Evolutionary conservation across 92 coral and sea anemone genomes (phyloP).

Genomic region (Actinernus sp.): DNA sequence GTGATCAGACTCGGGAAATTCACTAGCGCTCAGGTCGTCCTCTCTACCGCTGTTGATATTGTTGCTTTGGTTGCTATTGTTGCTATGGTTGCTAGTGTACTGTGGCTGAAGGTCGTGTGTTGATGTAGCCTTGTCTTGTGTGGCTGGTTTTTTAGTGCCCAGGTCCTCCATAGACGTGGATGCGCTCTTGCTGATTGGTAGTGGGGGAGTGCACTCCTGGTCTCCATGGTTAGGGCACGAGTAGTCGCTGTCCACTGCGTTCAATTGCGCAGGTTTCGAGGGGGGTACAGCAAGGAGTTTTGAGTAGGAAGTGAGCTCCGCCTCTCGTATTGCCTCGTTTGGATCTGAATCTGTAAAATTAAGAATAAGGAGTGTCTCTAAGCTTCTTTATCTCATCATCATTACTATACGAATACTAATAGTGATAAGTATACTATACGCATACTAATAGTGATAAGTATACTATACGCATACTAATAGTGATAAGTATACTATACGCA

Average conservation of each 20-base stretch:
- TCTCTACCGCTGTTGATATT: not conserved
- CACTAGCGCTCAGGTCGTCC: constrained; percentile 4
- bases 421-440: too few relatives aligned
- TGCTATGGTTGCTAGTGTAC: constrained; percentile 1
- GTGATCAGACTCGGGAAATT: constrained; percentile 18
- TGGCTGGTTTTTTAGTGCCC: not conserved
- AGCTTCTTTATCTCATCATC: too few relatives aligned
- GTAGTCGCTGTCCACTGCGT: constrained; percentile 41
- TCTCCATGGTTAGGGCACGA: constrained; percentile 16
- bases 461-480: too few relatives aligned
- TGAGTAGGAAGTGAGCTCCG: constrained; percentile 21
- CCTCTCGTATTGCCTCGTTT: constrained; percentile 14
- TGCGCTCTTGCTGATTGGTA: constrained; percentile 35
- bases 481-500: too few relatives aligned
- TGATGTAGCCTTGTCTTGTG: constrained; percentile 80
- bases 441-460: too few relatives aligned
- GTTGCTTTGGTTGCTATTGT: not conserved
- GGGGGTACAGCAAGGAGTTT: constrained; percentile 20
- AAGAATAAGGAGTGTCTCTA: too few relatives aligned
- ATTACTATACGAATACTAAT: too few relatives aligned
- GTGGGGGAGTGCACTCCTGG: not conserved
- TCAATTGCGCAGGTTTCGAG: constrained; percentile 12
- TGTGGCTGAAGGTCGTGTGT: constrained; percentile 65
- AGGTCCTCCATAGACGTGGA: constrained; percentile 84
- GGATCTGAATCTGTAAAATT: constrained; percentile 54